These are phyloP conservation scores for Macropus fuliginosus DNA, from an alignment of 2,797 vertebrate genomes.

Conservation along the genomic window DNA sequence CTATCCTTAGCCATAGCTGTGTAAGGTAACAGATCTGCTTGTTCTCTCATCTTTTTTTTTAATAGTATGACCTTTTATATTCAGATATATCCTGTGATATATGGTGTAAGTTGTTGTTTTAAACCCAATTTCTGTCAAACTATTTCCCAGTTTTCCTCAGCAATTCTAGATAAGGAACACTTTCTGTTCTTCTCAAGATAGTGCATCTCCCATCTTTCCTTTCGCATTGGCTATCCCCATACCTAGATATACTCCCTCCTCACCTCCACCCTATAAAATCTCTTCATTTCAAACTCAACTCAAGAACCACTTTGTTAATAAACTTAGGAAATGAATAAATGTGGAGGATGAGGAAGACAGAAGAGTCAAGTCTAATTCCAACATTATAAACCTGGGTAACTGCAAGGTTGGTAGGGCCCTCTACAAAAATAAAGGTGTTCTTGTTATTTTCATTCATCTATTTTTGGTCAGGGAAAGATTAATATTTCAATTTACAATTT, in stretches of 20 bases:
- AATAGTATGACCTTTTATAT: neutral
- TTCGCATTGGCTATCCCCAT: neutral
- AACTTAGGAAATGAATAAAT: neutral
- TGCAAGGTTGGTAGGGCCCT: neutral
- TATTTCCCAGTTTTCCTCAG: neutral
- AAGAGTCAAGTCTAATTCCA: neutral
- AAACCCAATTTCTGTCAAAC: neutral
- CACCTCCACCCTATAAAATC: neutral
- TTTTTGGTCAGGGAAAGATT: constrained; percentile 36
- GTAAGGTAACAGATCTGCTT: neutral
- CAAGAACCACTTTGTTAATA: neutral
- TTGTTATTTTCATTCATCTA: neutral
- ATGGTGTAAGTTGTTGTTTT: neutral
- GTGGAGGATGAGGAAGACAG: neutral
- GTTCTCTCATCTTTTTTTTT: neutral
- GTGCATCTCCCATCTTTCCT: neutral
- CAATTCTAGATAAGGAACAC: neutral
- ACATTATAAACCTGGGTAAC: neutral
- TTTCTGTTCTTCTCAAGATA: neutral
- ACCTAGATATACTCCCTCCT: neutral
- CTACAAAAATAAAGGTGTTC: neutral
- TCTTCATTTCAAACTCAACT: neutral
- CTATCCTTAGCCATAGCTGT: neutral
- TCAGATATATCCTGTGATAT: neutral
- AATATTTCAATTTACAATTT: neutral